Conservation (phyloP, 2,113 vertebrate genomes). For the Nothobranchius kuhntae region DNA sequence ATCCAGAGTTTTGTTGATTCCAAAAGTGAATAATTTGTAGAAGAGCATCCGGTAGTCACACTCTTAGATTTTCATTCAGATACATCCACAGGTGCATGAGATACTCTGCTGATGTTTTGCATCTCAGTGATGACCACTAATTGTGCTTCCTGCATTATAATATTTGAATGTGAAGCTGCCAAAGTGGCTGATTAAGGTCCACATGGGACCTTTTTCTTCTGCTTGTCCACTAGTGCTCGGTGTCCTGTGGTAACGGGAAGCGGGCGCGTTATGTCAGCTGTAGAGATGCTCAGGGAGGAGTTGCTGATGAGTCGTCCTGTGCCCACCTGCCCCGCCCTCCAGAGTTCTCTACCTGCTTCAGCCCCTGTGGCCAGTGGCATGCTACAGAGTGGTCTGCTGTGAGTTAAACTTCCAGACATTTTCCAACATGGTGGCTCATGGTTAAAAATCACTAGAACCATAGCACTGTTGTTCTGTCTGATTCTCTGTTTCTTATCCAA, state of each 20-base stretch:
- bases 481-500: slow-evolving; percentile 14
- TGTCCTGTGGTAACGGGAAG: slow-evolving; percentile 89
- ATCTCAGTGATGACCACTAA: too few species aligned
- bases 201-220: neutral
- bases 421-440: slow-evolving; percentile 3
- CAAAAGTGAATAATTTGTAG: too few species aligned
- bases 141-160: too few species aligned
- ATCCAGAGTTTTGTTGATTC: too few species aligned
- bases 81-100: too few species aligned
- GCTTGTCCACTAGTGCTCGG: slow-evolving; percentile 85
- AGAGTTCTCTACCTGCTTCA: slow-evolving; percentile 87
- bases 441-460: slow-evolving; percentile 6
- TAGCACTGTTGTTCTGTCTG: neutral
- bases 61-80: too few species aligned
- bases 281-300: slow-evolving; percentile 83
- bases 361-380: slow-evolving; percentile 91
- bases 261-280: slow-evolving; percentile 94
- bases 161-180: too few species aligned
- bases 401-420: slow-evolving; percentile 65
- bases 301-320: slow-evolving; percentile 88
- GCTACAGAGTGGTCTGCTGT: slow-evolving; percentile 91
- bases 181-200: too few species aligned
- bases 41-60: too few species aligned
- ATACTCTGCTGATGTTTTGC: too few species aligned
- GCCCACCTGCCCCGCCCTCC: slow-evolving; percentile 85